A percentile compares a stretch with the other conserved stretches of the same genome.
Conservation (phyloP, 2,797 vertebrate species). For the Australoheros facetus region DNA sequence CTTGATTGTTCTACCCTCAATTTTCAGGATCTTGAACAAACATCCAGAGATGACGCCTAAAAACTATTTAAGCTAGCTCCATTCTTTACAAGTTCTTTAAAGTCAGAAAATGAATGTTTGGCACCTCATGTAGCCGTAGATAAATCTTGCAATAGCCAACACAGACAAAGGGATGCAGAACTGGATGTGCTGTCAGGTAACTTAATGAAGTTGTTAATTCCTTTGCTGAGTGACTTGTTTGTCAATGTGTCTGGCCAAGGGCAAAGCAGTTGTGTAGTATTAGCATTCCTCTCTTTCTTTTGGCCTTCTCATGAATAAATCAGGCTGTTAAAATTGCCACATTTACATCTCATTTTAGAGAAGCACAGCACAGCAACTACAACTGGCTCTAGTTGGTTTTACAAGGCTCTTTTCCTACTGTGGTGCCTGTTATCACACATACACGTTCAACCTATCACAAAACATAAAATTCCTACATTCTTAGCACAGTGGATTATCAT, state of each 20-base stretch:
- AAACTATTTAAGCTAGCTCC: neutral
- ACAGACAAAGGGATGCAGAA: conserved; percentile 4
- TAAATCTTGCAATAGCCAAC: neutral
- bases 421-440: conserved; percentile 41
- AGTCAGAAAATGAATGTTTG: neutral
- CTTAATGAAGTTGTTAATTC: conserved; percentile 78
- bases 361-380: conserved; percentile 43
- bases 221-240: conserved; percentile 73
- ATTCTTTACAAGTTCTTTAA: neutral
- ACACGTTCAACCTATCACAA: conserved; percentile 28
- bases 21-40: conserved; percentile 1
- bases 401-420: conserved; percentile 15
- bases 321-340: conserved; percentile 64
- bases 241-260: conserved; percentile 71
- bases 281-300: conserved; percentile 73
- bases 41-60: neutral
- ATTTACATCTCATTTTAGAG: conserved; percentile 80
- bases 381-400: conserved; percentile 48
- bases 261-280: conserved; percentile 66
- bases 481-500: neutral
- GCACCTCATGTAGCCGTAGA: neutral
- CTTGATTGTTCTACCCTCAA: neutral
- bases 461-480: conserved; percentile 16
- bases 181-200: conserved; percentile 58
- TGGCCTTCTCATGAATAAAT: conserved; percentile 77